Base-by-base conservation (phyloP, 2,797 vertebrate species). In the Synanceia verrucosa region DNA sequence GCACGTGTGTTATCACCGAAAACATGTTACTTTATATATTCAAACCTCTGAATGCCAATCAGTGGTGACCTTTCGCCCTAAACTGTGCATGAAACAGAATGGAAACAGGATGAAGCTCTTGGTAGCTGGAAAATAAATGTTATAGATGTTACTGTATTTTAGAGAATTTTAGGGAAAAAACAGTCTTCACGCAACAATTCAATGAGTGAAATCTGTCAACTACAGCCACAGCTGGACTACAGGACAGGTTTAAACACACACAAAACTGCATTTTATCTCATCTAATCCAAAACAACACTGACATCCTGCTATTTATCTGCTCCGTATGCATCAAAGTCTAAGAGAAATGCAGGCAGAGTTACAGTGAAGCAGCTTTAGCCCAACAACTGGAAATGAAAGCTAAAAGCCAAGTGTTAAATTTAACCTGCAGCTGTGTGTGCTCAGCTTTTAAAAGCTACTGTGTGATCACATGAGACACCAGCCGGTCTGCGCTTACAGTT, bases 401-500 rank as follows among this genome's bases (percentile, higher is more conserved):
- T 12, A 36, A 60, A 72, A 72, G 70, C 51, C 1, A n/a, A 66
- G 61, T 23, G 58, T 73, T 86, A 88, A 79, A 89, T 79, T 46
- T 67, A 73, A 84, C 68, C 61, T 43, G 73, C 88, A 90, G 82
- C 86, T 89, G 81, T 73, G 77, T 46, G 3, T 47, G 52, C 61
- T 77, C 1, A 1, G 58, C 64, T 78, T 84, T 71, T 50, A 60
- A 77, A 70, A 71, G 58, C 53, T 11, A 21, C 65, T 9, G 31
- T 9, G 31, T 11, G 75, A 73, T 71, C 44, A 59, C 31, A 50
- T 23, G 53, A 62, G 44, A 58, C 18, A 39, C 26, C 26, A 4
- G 29, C 6, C 46, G 8, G 53, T 0, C 33, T 0, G 23, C 5
- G 58, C 65, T 53, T 7, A 56, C 23, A 47, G 33, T 71, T 36